Percentiles rank a stretch among this genome's conserved stretches.
Evolutionary conservation across 2,113 vertebrate species (phyloP).

Genomic region (Pyxicephalus adspersus): DNA sequence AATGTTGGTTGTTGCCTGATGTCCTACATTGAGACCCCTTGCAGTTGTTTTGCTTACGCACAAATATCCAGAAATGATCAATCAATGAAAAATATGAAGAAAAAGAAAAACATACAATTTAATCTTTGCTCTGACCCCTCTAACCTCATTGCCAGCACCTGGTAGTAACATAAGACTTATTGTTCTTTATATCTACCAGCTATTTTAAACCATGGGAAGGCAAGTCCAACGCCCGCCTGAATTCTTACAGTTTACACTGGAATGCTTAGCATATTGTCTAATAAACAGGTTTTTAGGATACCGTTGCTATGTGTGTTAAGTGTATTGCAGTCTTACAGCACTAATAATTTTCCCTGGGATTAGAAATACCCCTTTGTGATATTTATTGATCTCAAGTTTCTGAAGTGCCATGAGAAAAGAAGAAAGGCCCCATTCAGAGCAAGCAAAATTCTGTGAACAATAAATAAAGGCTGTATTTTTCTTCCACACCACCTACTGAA

Average conservation of each 20-base stretch:
- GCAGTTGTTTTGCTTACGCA: no score
- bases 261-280: slow-evolving; percentile 23
- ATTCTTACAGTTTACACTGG: slow-evolving; percentile 20
- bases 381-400: slow-evolving; percentile 41
- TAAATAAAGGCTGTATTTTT: slow-evolving; percentile 13
- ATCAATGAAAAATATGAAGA: no score
- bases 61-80: no score
- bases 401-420: slow-evolving; percentile 8
- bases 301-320: slow-evolving; percentile 32
- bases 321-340: neutral
- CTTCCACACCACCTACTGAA: neutral
- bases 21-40: no score
- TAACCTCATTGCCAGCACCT: no score
- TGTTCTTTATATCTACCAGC: neutral
- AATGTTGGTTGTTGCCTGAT: no score
- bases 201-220: neutral
- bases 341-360: slow-evolving; percentile 38
- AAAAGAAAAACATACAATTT: no score
- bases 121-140: no score
- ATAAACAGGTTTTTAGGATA: slow-evolving; percentile 40
- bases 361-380: slow-evolving; percentile 31
- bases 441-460: neutral
- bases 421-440: slow-evolving; percentile 47
- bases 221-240: neutral
- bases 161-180: no score